These are phyloP conservation scores for Leptocoma aspasia DNA, from an alignment of 2,113 vertebrate species.

Conservation along the genomic window DNA sequence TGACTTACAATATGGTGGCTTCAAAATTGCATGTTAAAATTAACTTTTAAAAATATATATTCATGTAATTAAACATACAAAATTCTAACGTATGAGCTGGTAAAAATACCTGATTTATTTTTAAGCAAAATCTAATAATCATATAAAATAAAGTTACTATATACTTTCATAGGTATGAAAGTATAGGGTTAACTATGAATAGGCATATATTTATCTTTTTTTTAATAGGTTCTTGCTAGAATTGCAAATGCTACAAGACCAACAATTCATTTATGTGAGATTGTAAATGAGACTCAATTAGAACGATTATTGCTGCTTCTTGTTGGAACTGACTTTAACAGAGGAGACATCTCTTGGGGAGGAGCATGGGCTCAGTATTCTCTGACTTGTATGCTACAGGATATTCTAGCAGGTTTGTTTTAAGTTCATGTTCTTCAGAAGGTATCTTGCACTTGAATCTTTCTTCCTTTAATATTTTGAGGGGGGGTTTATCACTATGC, in stretches of 20 bases:
- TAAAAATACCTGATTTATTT: neutral
- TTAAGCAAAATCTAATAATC: neutral
- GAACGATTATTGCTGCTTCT: slow-evolving; percentile 92
- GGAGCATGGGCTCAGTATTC: slow-evolving; percentile 99
- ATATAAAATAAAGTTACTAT: neutral
- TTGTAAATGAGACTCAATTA: slow-evolving; percentile 94
- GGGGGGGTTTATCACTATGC: rapidly evolving
- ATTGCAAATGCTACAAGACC: slow-evolving; percentile 96
- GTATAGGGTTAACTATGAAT: neutral
- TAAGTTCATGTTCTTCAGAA: neutral
- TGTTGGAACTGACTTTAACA: slow-evolving; percentile 97
- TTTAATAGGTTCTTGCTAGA: slow-evolving; percentile 88
- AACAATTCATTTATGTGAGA: slow-evolving; percentile 96
- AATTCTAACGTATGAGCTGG: neutral
- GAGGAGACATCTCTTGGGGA: slow-evolving; percentile 98
- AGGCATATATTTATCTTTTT: neutral
- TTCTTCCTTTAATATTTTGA: neutral
- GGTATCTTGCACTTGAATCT: neutral
- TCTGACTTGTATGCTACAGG: slow-evolving; percentile 97
- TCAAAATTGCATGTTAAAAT: neutral
- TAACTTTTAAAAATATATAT: neutral
- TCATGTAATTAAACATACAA: neutral
- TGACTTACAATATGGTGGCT: neutral
- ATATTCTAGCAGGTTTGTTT: slow-evolving; percentile 92
- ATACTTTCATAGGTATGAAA: neutral